A percentile compares a stretch with the other conserved stretches of the same genome.
Conservation (phyloP, 2,888 invertebrate genomes). For the Cenopis cana region DNA sequence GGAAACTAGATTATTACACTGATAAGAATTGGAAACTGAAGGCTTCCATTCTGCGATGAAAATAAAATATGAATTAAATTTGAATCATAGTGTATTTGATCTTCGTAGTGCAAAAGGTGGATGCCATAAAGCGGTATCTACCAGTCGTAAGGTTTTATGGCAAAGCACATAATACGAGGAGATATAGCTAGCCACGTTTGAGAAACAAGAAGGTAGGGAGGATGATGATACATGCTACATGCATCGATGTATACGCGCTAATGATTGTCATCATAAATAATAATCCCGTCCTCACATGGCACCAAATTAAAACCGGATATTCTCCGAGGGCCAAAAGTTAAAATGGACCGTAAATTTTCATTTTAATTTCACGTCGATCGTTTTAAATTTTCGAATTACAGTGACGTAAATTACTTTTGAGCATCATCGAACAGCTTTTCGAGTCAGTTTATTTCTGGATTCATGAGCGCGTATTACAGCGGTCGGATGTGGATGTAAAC, state of each 20-base stretch:
- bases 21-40: not conserved
- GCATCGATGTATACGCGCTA: too few species aligned
- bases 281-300: not conserved
- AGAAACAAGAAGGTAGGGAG: too few species aligned
- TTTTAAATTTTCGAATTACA: conserved; percentile 1
- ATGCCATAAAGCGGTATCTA: too few species aligned
- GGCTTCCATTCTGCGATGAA: not conserved
- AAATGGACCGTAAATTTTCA: conserved; percentile 14
- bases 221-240: too few species aligned
- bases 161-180: too few species aligned
- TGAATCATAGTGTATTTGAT: not conserved
- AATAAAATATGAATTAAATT: not conserved
- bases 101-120: too few species aligned
- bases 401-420: conserved; percentile 13
- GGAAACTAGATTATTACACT: not conserved
- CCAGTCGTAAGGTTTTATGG: too few species aligned
- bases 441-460: not conserved
- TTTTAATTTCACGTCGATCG: conserved; percentile 9
- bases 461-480: not conserved
- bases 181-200: too few species aligned
- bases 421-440: not conserved
- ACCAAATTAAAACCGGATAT: conserved; percentile 3
- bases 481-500: not conserved
- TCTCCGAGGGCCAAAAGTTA: conserved; percentile 2
- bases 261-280: conserved; percentile 6